phyloP scores from a whole-genome alignment of 2,797 vertebrate genomes.

The Poeciliopsis paucimaculata region DNA sequence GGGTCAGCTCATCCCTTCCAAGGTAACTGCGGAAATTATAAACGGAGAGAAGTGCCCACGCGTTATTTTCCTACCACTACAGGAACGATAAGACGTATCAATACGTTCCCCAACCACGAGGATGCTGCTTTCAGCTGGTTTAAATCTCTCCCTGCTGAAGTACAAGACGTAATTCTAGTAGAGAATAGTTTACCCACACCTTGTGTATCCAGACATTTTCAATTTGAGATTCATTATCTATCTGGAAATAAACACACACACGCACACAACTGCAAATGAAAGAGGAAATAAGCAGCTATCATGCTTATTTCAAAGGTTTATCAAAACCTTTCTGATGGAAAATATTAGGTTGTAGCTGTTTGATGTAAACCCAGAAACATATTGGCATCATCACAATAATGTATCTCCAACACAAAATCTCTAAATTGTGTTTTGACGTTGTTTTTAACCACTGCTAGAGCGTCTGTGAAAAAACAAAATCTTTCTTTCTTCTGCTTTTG shows the following conservation, averaged over 20 bases:
- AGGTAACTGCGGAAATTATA: constrained; percentile 5
- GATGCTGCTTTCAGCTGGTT: not conserved
- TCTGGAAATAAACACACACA: not conserved
- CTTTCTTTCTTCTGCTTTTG: not conserved
- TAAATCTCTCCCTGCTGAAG: not conserved
- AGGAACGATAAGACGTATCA: not conserved
- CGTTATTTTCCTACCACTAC: not conserved
- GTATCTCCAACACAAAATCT: constrained; percentile 6
- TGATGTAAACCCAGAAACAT: constrained; percentile 39
- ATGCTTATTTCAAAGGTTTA: too few species aligned
- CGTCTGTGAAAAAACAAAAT: not conserved
- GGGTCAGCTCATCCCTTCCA: not conserved
- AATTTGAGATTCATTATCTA: constrained; percentile 12
- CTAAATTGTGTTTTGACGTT: constrained; percentile 23
- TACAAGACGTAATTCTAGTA: not conserved
- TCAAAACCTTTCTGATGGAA: constrained; percentile 7
- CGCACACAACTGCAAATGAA: constrained; percentile 14
- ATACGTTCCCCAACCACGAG: not conserved
- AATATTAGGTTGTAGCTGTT: constrained; percentile 9
- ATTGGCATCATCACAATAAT: constrained; percentile 53
- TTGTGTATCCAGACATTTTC: constrained; percentile 1
- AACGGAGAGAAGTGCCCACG: not conserved
- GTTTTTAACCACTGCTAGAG: constrained; percentile 8
- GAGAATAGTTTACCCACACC: not conserved
- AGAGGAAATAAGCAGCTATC: constrained; percentile 24